Base-by-base conservation (phyloP, 2,888 invertebrate species). In the Branchellion lobata region DNA sequence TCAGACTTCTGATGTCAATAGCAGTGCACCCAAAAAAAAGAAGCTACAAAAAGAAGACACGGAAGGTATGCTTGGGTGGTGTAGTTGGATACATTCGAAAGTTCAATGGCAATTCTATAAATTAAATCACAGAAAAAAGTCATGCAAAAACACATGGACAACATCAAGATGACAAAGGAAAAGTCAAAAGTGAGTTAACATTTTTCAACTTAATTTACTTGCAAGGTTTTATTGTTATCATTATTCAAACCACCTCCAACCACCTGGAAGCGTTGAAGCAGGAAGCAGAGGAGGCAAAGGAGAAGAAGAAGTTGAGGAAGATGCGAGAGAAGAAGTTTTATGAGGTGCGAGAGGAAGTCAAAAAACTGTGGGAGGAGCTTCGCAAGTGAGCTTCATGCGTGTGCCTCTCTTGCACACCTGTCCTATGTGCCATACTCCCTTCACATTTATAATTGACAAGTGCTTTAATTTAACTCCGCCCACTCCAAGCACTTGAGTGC, bases 281-380 rank as follows among this genome's bases (percentile, higher is more conserved):
- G 40, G 82, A 82, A 14, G 79, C 77, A 27, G 53, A 80, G 76
- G 78, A 69, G 29, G 69, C 57, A 27, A 82, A 81, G 34, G 83
- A 83, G 11, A 65, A 81, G 65, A 83, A 83, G 73, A 80, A 79
- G 31, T 34, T 73, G 34, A 33, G 83, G 21, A 81, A 81, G 47
- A 82, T 79, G 78, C 57, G 34, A 65, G 61, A 72, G 65, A 81
- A 80, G 34, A 71, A 78, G 34, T 82, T 81, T 36, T 82, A 82
- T 69, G 83, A 82, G 11, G 34, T 79, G 21, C 31, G 80, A 3
- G 65, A n/a, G 1, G 29, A 75, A 40, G 77, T 81, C 5, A 82
- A 83, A 69, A 24, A 69, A 27, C 51, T 83, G 29, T 83, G 83
- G 83, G 82, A 83, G 40, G 71, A 83, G 27, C 74, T 83, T 3